These are phyloP conservation scores for Dichetophora obliterata DNA, from an alignment of 2,888 invertebrate genomes.

Conservation along the genomic window DNA sequence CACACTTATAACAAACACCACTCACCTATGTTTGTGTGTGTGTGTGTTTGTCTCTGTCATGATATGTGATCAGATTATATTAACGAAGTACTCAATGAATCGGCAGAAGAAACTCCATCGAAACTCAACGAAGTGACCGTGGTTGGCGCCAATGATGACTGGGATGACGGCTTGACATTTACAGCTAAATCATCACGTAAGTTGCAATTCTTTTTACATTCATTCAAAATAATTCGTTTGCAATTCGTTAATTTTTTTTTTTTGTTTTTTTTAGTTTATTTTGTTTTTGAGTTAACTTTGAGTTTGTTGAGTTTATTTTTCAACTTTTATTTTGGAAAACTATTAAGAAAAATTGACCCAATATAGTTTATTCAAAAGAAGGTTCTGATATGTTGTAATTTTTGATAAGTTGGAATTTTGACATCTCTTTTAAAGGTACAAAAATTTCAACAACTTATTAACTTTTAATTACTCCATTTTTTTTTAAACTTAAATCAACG, in stretches of 20 bases:
- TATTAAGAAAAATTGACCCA: background rate
- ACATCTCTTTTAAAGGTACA: no score
- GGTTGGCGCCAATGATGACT: slow-evolving; percentile 76
- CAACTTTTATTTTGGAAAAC: background rate
- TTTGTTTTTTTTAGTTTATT: slow-evolving; percentile 24
- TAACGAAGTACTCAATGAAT: slow-evolving; percentile 84
- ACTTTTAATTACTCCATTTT: no score
- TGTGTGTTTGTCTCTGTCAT: background rate
- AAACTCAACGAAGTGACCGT: slow-evolving; percentile 69
- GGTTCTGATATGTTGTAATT: no score
- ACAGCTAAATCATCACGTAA: slow-evolving; percentile 91
- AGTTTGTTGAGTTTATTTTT: background rate
- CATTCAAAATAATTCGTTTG: slow-evolving; percentile 14
- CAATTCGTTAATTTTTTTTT: background rate
- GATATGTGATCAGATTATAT: slow-evolving; percentile 77
- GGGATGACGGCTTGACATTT: slow-evolving; percentile 91
- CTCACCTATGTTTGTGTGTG: background rate
- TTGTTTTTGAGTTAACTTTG: slow-evolving; percentile 28
- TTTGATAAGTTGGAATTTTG: no score
- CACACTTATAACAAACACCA: background rate
- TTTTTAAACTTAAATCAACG: no score
- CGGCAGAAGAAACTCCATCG: slow-evolving; percentile 70
- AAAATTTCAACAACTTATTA: no score
- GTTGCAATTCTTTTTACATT: slow-evolving; percentile 65
- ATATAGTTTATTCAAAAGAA: background rate